Evolutionary conservation across 1,140 invertebrate genomes (phyloP).

Genomic region (Dolichoris vasculosae): DNA sequence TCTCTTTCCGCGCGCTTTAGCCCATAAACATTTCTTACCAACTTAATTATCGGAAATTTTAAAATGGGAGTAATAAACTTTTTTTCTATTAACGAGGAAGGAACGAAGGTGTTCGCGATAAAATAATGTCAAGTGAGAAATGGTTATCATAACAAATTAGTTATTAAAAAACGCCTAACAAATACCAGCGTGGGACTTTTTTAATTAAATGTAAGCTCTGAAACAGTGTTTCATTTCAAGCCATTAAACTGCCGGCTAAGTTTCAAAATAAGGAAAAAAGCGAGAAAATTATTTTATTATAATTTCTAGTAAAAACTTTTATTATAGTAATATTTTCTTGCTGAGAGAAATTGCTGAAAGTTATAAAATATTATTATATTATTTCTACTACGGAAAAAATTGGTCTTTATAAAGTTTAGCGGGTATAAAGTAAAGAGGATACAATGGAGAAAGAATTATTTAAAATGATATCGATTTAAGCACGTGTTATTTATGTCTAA

Average conservation of each 20-base stretch:
- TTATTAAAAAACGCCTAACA: conserved; percentile 37
- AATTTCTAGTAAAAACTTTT: conserved; percentile 22
- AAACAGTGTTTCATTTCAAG: conserved; percentile 11
- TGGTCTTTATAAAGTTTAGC: neutral
- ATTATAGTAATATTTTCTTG: conserved; percentile 9
- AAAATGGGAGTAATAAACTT: conserved; percentile 43
- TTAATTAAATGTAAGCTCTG: conserved; percentile 39
- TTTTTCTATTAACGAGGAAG: neutral
- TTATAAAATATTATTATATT: conserved; percentile 8
- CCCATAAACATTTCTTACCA: conserved; percentile 45
- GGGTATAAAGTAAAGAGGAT: neutral
- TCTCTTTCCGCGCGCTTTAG: conserved; percentile 36
- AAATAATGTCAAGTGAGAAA: conserved; percentile 30
- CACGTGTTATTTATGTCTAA: neutral
- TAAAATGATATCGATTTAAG: neutral
- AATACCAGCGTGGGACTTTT: conserved; percentile 1
- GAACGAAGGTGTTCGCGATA: conserved; percentile 38
- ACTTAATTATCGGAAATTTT: conserved; percentile 54
- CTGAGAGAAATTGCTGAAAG: neutral
- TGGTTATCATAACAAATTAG: conserved; percentile 32
- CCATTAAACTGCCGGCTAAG: conserved; percentile 35
- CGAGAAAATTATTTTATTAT: neutral
- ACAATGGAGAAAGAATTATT: neutral
- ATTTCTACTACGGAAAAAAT: neutral
- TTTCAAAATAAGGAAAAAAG: neutral